Evolutionary conservation across 64 coral and sea anemone species (phyloP), one percentile per base, ranked within the genome.

Genomic region (Actinia tenebrosa): DNA sequence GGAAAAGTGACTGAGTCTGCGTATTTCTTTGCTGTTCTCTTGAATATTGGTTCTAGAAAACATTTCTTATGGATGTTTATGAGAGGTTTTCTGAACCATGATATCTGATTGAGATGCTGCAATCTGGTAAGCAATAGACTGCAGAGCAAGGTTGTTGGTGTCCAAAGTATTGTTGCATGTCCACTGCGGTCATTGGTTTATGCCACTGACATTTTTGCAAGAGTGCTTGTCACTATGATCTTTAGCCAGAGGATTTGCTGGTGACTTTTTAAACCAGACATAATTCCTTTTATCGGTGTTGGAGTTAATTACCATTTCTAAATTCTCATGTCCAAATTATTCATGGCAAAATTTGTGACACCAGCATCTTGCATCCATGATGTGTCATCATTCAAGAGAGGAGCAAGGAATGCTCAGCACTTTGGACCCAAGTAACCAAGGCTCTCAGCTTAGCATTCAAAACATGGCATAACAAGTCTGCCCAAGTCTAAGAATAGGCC

Each of bases 101-200:
- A 27, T 14, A 42, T 75, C 10, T 7, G 69, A 30, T 75, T 75
- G 69, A 75, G 69, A 75, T 75, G 69, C 69, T 75, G 69, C 69
- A 30, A 75, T 75, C 69, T 75, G 69, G 69, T 75, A 75, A 75
- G 69, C 69, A 75, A 75, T 26, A 7, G 1, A 15, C 11, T 53
- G 50, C n/a, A 17, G 86, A 78, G 85, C 93, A 94, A 91, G 93
- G 93, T 91, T 91, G 89, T 83, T 94, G 93, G 93, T 94, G 93
- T 94, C 89, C 93, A 90, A 89, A 94, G 91, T 89, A 61, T 87
- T 89, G 82, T 61, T 60, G 79, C 62, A 81, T 81, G 69, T 43
- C 69, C 27, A 75, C 6, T 30, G 23, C 27, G 5, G 69, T 75
- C 23, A 75, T 26, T 15, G 2, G 69, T 26, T 26, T 75, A 75